Conservation (phyloP, 2,888 invertebrate species). For the Fragum whitleyi region DNA sequence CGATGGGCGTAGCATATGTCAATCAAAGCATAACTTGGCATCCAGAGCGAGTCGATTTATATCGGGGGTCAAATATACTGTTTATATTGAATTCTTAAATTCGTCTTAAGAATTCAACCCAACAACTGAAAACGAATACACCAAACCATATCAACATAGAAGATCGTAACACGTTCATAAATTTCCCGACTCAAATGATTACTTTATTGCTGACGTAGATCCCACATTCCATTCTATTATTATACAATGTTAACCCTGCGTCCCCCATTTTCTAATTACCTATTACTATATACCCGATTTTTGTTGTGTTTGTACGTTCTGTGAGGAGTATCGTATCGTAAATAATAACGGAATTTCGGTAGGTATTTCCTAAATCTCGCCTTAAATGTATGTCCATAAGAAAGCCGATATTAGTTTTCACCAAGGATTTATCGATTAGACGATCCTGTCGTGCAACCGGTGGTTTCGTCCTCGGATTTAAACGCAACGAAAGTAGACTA, state of each 20-base stretch:
- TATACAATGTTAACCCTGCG: conserved; percentile 52
- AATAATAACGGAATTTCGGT: conserved; percentile 57
- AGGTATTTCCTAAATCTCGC: conserved; percentile 38
- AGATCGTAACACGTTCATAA: not conserved
- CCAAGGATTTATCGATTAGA: conserved; percentile 5
- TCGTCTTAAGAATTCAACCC: not conserved
- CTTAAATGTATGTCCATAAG: not conserved
- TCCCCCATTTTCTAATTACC: conserved; percentile 52
- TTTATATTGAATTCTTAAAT: not conserved
- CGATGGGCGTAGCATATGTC: conserved; percentile 73
- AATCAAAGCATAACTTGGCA: conserved; percentile 72
- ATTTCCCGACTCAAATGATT: not conserved
- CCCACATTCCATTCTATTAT: conserved; percentile 61
- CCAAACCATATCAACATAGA: too few relatives aligned
- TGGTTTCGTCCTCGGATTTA: conserved; percentile 42
- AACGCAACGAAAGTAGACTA: conserved; percentile 50
- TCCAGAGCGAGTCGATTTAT: conserved; percentile 55
- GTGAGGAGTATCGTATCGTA: conserved; percentile 35
- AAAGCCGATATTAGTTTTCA: not conserved
- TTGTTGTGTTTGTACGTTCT: conserved; percentile 57
- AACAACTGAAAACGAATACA: not conserved
- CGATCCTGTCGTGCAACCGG: conserved; percentile 43
- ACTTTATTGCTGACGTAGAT: not conserved
- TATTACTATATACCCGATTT: conserved; percentile 57
- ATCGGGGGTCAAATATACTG: conserved; percentile 13